These are phyloP conservation scores for Lindbergichthys nudifrons DNA, from an alignment of 2,797 vertebrate species.

Conservation along the genomic window DNA sequence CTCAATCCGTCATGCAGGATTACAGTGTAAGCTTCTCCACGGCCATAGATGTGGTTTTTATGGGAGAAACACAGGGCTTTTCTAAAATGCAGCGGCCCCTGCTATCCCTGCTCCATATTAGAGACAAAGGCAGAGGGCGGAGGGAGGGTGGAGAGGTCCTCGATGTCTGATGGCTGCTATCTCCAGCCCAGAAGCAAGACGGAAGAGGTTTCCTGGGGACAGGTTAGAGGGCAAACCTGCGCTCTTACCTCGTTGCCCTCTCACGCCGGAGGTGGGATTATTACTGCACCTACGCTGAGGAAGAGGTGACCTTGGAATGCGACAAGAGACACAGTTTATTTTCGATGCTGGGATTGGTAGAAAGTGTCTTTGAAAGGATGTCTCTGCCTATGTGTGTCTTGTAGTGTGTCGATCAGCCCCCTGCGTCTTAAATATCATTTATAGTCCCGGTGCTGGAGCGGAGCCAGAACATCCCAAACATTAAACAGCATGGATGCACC, in stretches of 20 bases:
- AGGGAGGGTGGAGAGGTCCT: slow-evolving; percentile 44
- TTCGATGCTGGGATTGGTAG: slow-evolving; percentile 18
- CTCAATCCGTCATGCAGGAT: slow-evolving; percentile 86
- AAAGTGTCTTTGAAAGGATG: slow-evolving; percentile 13
- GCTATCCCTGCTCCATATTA: slow-evolving; percentile 61
- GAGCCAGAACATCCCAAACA: slow-evolving; percentile 51
- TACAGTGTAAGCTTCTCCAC: slow-evolving; percentile 83
- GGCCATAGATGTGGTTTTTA: slow-evolving; percentile 83
- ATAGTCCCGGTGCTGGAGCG: slow-evolving; percentile 36
- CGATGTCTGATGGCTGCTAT: slow-evolving; percentile 29
- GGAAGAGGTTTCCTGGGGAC: slow-evolving; percentile 19
- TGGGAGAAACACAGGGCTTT: slow-evolving; percentile 79
- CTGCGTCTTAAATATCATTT: slow-evolving; percentile 54
- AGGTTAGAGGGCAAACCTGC: slow-evolving; percentile 28
- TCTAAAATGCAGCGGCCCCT: slow-evolving; percentile 66
- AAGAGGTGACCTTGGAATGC: slow-evolving; percentile 68
- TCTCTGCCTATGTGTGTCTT: slow-evolving; percentile 22
- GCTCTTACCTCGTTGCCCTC: slow-evolving; percentile 22
- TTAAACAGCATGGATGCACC: slow-evolving; percentile 45
- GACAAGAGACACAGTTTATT: slow-evolving; percentile 18
- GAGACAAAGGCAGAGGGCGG: slow-evolving; percentile 67
- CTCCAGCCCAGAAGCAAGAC: slow-evolving; percentile 20
- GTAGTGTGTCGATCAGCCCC: not conserved
- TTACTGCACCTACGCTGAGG: slow-evolving; percentile 38
- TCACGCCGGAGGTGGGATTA: slow-evolving; percentile 32